A percentile compares a stretch with the other conserved stretches of the same genome.
These are phyloP conservation scores for Musca vetustissima DNA, from an alignment of 1,140 invertebrate species.

Conservation along the genomic window DNA sequence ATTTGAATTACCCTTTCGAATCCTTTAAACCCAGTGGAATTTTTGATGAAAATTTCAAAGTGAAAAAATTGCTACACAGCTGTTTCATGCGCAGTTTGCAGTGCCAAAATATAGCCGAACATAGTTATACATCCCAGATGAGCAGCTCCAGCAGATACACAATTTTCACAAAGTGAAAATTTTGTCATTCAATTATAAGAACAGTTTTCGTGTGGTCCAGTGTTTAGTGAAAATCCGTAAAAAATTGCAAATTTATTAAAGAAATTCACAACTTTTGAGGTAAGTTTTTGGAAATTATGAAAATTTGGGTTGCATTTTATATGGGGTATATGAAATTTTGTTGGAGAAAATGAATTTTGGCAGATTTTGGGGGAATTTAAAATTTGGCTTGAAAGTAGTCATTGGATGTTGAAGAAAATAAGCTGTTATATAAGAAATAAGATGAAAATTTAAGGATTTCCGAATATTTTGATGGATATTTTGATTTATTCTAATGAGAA, in stretches of 20 bases:
- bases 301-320: background rate
- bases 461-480: too few relatives aligned
- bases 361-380: too few relatives aligned
- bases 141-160: conserved; percentile 2
- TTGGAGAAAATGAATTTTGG: too few relatives aligned
- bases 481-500: too few relatives aligned
- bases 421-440: too few relatives aligned
- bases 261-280: conserved; percentile 55
- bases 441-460: too few relatives aligned
- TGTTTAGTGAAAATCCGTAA: conserved; percentile 43
- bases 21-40: too few relatives aligned
- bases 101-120: background rate
- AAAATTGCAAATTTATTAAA: conserved; percentile 57
- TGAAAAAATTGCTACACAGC: background rate
- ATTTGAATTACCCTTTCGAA: too few relatives aligned
- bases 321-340: background rate
- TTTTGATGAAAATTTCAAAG: too few relatives aligned
- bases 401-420: too few relatives aligned
- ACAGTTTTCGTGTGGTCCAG: conserved; percentile 50
- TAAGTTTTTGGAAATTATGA: conserved; percentile 29
- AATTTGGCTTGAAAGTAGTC: too few relatives aligned
- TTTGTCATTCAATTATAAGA: conserved; percentile 47
- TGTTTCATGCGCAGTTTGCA: conserved; percentile 10
- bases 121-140: conserved; percentile 27
- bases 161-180: conserved; percentile 21